Conservation (phyloP, 2,113 vertebrate genomes). For the Oenanthe melanoleuca region DNA sequence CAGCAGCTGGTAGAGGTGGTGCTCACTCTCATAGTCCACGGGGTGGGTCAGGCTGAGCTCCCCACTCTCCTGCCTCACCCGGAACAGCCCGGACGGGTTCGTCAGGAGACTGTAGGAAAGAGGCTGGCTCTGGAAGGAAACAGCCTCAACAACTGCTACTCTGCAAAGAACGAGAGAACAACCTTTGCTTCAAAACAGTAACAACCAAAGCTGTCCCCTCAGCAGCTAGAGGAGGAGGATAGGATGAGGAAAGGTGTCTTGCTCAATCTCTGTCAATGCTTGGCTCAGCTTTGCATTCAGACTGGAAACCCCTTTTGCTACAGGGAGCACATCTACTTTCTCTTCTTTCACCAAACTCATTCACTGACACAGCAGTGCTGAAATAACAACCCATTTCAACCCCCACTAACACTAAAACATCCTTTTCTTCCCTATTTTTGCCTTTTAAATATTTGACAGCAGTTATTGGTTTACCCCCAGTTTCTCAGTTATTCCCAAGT, state of each 20-base stretch:
- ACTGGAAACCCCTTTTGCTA: background rate
- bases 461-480: background rate
- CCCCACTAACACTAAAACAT: background rate
- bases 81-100: constrained; percentile 86
- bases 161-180: constrained; percentile 50
- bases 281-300: background rate
- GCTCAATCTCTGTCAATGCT: background rate
- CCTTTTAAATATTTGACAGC: background rate
- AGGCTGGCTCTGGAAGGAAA: constrained; percentile 85
- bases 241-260: background rate
- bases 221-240: background rate
- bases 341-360: background rate
- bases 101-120: constrained; percentile 82
- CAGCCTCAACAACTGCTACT: constrained; percentile 82
- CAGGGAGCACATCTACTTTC: background rate
- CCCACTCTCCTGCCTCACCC: constrained; percentile 81
- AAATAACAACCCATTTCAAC: background rate
- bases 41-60: constrained; percentile 80
- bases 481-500: background rate
- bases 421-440: background rate
- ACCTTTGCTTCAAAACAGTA: background rate
- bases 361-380: background rate
- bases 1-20: constrained; percentile 84
- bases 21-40: constrained; percentile 84
- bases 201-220: background rate